Evolutionary conservation across 2,888 invertebrate genomes (phyloP).

Genomic region (Flabesymbios commensalis): DNA sequence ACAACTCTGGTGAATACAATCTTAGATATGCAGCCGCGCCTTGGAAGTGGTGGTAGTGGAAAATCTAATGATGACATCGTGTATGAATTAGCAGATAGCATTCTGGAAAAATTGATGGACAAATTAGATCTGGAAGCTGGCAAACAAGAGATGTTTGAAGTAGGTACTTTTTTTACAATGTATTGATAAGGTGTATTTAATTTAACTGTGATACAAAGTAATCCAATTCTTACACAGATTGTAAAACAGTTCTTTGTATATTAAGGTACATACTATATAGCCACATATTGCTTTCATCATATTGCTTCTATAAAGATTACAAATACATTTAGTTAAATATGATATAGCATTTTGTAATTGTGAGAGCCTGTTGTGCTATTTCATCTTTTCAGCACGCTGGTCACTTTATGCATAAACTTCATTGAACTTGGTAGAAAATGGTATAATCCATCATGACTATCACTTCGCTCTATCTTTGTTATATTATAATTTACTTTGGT

Average conservation of each 20-base stretch:
- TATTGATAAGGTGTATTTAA: not conserved
- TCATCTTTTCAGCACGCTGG: too few relatives aligned
- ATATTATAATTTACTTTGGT: too few relatives aligned
- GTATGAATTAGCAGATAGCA: conserved; percentile 74
- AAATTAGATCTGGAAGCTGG: conserved; percentile 72
- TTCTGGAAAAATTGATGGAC: conserved; percentile 68
- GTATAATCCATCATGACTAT: too few relatives aligned
- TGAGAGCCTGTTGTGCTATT: too few relatives aligned
- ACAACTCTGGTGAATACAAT: conserved; percentile 74
- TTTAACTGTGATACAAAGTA: not conserved
- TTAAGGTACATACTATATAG: too few relatives aligned
- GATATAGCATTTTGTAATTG: too few relatives aligned
- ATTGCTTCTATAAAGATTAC: not conserved
- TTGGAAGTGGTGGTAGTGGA: conserved; percentile 66
- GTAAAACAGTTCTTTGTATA: too few relatives aligned
- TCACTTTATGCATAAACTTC: too few relatives aligned
- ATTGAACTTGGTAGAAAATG: too few relatives aligned
- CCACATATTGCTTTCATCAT: not conserved
- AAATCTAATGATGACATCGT: conserved; percentile 79
- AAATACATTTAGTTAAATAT: not conserved
- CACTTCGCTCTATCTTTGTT: too few relatives aligned
- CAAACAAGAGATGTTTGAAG: conserved; percentile 67
- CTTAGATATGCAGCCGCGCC: conserved; percentile 78
- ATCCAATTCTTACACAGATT: not conserved
- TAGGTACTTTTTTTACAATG: conserved; percentile 7